phyloP scores from a whole-genome alignment of 2,888 invertebrate genomes.

The Xestia ashworthii region DNA sequence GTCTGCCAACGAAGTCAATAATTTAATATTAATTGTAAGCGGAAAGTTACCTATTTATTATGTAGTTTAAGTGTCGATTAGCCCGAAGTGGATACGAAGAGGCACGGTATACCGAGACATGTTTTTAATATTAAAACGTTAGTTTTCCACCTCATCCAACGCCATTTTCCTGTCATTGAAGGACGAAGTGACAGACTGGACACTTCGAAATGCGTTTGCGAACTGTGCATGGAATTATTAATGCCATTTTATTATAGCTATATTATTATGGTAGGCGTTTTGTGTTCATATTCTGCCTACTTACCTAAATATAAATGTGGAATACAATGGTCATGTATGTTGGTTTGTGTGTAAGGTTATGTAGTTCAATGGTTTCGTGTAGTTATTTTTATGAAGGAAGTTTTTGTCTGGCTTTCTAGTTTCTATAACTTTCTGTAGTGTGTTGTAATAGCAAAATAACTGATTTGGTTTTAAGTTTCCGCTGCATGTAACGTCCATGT shows the following conservation, averaged over 20 bases:
- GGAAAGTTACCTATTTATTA: conserved; percentile 68
- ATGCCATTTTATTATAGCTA: conserved; percentile 74
- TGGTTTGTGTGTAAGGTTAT: conserved; percentile 47
- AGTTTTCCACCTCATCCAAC: conserved; percentile 81
- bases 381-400: conserved; percentile 48
- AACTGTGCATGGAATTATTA: conserved; percentile 77
- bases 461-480: not conserved
- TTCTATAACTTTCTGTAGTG: not conserved
- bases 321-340: conserved; percentile 58
- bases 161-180: conserved; percentile 85
- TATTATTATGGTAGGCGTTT: conserved; percentile 63
- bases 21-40: conserved; percentile 71
- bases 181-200: conserved; percentile 77
- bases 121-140: conserved; percentile 80
- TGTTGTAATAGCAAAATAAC: not conserved
- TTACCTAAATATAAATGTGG: conserved; percentile 71
- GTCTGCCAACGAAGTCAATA: conserved; percentile 64
- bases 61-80: conserved; percentile 65
- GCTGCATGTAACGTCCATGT: not conserved
- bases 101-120: conserved; percentile 68
- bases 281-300: conserved; percentile 71
- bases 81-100: conserved; percentile 61
- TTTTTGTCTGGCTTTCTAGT: conserved; percentile 27
- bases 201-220: conserved; percentile 79
- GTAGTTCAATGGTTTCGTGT: conserved; percentile 51